Evolutionary conservation across 1,140 invertebrate genomes (phyloP).

Genomic region (Solenopsis invicta): DNA sequence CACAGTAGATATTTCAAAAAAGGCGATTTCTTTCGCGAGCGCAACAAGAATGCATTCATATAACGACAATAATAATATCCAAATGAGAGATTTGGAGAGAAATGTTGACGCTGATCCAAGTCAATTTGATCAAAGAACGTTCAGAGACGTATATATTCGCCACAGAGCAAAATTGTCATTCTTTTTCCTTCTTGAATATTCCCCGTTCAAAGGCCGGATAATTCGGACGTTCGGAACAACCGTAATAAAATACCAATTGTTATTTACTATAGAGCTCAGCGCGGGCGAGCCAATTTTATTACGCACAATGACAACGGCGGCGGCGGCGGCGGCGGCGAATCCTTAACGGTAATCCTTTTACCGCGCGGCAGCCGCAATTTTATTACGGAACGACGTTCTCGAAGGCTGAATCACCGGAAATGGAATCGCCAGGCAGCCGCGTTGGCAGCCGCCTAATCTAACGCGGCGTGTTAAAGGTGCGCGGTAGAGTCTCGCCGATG

Average conservation of each 20-base stretch:
- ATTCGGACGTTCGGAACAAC: neutral
- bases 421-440: constrained; percentile 33
- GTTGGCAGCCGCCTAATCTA: constrained; percentile 52
- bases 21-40: neutral
- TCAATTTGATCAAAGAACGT: neutral
- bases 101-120: neutral
- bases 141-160: neutral
- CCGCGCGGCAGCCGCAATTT: constrained; percentile 30
- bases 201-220: neutral
- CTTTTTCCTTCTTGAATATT: neutral
- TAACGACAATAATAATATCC: neutral
- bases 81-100: neutral
- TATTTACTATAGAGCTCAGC: neutral
- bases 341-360: constrained; percentile 45
- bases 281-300: constrained; percentile 25
- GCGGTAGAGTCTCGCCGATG: constrained; percentile 47
- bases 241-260: neutral
- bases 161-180: neutral
- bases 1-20: neutral
- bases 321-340: neutral
- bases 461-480: constrained; percentile 51
- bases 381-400: constrained; percentile 43
- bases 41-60: neutral
- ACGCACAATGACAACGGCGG: constrained; percentile 11
- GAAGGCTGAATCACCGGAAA: constrained; percentile 57